Percentiles rank a stretch among this genome's conserved stretches.
phyloP scores from a whole-genome alignment of 1,140 invertebrate genomes.

The Carposina sasakii region DNA sequence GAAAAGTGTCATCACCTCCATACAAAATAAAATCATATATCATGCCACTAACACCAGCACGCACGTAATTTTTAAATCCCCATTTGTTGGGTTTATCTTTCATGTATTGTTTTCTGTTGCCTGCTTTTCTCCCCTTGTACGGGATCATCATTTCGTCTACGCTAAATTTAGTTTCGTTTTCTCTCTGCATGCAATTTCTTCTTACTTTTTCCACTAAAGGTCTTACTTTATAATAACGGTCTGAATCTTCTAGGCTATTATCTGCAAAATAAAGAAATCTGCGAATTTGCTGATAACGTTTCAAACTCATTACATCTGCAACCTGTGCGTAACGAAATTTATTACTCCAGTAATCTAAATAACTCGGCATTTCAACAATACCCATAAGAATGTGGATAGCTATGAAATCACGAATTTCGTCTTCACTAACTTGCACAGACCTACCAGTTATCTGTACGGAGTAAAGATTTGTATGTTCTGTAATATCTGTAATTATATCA shows the following conservation, averaged over 20 bases:
- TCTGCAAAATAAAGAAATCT: conserved; percentile 31
- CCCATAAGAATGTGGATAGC: conserved; percentile 27
- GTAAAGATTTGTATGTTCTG: conserved; percentile 22
- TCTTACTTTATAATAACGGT: conserved; percentile 30
- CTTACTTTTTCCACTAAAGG: conserved; percentile 28
- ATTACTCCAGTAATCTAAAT: conserved; percentile 27
- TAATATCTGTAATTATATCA: conserved; percentile 19
- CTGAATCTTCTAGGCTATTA: conserved; percentile 18
- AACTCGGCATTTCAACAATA: conserved; percentile 23
- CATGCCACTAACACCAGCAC: conserved; percentile 44
- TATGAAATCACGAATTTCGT: conserved; percentile 26
- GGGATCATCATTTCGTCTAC: conserved; percentile 28
- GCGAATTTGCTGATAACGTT: conserved; percentile 33
- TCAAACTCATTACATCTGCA: conserved; percentile 30
- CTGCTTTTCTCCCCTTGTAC: conserved; percentile 24
- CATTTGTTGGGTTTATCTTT: conserved; percentile 29
- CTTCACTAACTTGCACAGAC: conserved; percentile 19
- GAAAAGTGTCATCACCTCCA: conserved; percentile 32
- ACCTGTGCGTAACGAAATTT: conserved; percentile 16
- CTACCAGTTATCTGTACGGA: conserved; percentile 25
- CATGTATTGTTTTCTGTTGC: conserved; percentile 37
- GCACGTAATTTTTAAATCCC: conserved; percentile 51
- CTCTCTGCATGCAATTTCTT: conserved; percentile 24
- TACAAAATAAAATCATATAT: conserved; percentile 59
- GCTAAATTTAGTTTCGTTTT: conserved; percentile 23